These are phyloP conservation scores for Lycaon pictus DNA, from an alignment of 2,113 vertebrate genomes.

Conservation along the genomic window DNA sequence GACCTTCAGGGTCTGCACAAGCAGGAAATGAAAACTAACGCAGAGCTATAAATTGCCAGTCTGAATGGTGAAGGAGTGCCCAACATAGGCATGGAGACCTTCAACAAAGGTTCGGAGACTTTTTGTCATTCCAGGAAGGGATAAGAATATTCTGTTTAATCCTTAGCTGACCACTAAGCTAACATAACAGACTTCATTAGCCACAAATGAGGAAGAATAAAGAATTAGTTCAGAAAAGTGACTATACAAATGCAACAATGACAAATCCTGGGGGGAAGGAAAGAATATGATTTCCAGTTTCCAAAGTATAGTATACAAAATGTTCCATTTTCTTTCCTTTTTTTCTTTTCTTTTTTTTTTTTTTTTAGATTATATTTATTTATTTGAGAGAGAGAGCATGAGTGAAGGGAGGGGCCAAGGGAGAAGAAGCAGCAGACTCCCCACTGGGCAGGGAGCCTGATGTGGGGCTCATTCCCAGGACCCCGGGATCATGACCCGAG, in stretches of 20 bases:
- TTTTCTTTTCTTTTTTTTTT: background rate
- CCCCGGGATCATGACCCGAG: background rate
- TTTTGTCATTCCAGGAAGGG: background rate
- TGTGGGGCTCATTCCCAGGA: background rate
- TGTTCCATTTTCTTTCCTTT: background rate
- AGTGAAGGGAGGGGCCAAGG: background rate
- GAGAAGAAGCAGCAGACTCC: background rate
- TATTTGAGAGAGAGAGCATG: background rate
- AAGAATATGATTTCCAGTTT: background rate
- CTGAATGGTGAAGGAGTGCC: background rate
- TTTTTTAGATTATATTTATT: background rate
- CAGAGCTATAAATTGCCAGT: background rate
- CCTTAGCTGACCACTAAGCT: background rate
- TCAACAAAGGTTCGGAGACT: background rate
- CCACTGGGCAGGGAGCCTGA: background rate
- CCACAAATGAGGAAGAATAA: background rate
- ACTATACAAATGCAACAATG: background rate
- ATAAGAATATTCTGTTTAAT: background rate
- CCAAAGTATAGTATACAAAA: background rate
- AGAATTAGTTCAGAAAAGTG: background rate
- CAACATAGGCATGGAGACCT: background rate
- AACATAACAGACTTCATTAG: background rate
- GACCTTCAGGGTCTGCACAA: background rate
- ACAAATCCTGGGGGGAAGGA: background rate
- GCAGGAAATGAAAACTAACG: background rate